Evolutionary conservation across 2,888 invertebrate genomes (phyloP).

Genomic region (Eudasyphora cyanicolor): DNA sequence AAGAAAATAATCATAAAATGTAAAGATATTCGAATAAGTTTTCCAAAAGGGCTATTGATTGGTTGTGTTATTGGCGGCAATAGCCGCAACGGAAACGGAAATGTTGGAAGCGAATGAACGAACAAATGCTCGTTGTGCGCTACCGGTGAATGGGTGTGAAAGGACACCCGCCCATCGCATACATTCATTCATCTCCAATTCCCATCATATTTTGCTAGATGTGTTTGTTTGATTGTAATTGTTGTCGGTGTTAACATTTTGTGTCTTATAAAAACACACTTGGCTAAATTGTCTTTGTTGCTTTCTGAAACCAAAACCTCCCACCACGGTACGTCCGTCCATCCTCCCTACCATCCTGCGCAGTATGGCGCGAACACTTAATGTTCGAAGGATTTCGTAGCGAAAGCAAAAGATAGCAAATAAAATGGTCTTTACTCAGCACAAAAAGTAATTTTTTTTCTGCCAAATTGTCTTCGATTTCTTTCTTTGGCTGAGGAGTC

Average conservation of each 20-base stretch:
- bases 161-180: too few relatives aligned
- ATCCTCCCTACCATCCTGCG: not conserved
- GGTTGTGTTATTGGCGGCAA: too few relatives aligned
- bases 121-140: not conserved
- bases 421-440: not conserved
- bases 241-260: not conserved
- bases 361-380: conserved; percentile 36
- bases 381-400: not conserved
- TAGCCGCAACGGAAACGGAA: not conserved
- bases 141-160: not conserved
- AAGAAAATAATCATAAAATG: not conserved
- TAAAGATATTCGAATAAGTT: not conserved
- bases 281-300: not conserved
- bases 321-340: not conserved
- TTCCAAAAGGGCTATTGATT: not conserved
- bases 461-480: conserved; percentile 20
- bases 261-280: not conserved
- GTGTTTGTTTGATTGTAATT: not conserved
- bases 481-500: not conserved
- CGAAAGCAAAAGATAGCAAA: not conserved
- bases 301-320: not conserved
- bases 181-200: not conserved
- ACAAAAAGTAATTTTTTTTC: not conserved
- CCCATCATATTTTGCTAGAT: not conserved
- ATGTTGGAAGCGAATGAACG: not conserved